Percentiles rank a stretch among this genome's conserved stretches.
phyloP scores from a whole-genome alignment of 2,797 vertebrate species.

The Poecile montanus region DNA sequence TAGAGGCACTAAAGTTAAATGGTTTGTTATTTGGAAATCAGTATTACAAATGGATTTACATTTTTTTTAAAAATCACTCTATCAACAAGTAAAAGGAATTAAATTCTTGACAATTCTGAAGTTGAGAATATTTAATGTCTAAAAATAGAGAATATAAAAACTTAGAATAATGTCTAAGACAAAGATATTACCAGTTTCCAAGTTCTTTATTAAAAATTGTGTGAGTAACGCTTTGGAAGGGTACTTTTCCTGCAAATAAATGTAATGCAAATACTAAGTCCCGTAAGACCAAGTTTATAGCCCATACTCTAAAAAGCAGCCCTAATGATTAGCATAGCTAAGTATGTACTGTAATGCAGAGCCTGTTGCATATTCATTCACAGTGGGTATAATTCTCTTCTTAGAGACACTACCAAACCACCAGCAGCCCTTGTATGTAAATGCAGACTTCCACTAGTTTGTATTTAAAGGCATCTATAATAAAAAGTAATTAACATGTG shows the following conservation, averaged over 20 bases:
- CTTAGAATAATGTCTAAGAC: not conserved
- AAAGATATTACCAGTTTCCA: not conserved
- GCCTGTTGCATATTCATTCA: slow-evolving; percentile 18
- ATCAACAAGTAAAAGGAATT: not conserved
- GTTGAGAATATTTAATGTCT: not conserved
- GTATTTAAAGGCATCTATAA: slow-evolving; percentile 9
- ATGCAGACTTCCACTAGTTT: not conserved
- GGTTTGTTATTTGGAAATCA: not conserved
- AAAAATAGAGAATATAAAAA: not conserved
- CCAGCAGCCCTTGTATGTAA: slow-evolving; percentile 5
- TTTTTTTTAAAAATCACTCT: not conserved
- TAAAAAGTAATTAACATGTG: not conserved
- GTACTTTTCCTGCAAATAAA: slow-evolving; percentile 1
- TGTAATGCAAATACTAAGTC: slow-evolving; percentile 8
- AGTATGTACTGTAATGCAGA: not conserved
- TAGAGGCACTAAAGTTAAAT: not conserved
- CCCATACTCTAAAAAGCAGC: slow-evolving; percentile 26
- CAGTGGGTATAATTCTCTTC: slow-evolving; percentile 31
- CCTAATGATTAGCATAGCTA: slow-evolving; percentile 29
- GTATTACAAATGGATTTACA: not conserved
- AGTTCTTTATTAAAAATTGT: not conserved
- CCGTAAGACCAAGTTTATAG: not conserved
- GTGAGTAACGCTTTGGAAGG: not conserved
- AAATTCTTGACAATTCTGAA: not conserved
- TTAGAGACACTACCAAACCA: slow-evolving; percentile 7